Evolutionary conservation across 2,113 vertebrate species (phyloP).

Genomic region (Onychostruthus taczanowskii): DNA sequence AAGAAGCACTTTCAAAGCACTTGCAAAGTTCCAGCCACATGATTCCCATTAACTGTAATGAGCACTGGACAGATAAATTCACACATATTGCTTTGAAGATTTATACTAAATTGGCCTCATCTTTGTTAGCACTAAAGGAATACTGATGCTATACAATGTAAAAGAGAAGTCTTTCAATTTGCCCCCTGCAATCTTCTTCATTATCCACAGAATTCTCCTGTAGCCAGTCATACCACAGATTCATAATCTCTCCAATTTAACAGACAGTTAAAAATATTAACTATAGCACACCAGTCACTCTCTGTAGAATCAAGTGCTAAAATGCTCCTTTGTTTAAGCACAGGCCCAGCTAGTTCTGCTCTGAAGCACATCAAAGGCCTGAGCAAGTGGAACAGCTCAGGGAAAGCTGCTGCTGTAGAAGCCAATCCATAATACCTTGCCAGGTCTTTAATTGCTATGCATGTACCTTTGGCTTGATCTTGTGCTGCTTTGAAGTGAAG

Average conservation of each 20-base stretch:
- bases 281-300: not conserved
- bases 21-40: slow-evolving; percentile 37
- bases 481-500: slow-evolving; percentile 42
- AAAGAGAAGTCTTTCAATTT: slow-evolving; percentile 32
- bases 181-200: slow-evolving; percentile 62
- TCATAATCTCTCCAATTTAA: slow-evolving; percentile 28
- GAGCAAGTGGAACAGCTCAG: not conserved
- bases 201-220: slow-evolving; percentile 37
- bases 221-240: not conserved
- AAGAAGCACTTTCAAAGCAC: slow-evolving; percentile 21
- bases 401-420: not conserved
- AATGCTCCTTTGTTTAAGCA: slow-evolving; percentile 4
- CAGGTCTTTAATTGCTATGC: slow-evolving; percentile 44
- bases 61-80: slow-evolving; percentile 53
- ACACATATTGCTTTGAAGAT: slow-evolving; percentile 57
- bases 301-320: not conserved
- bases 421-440: slow-evolving; percentile 24
- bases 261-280: slow-evolving; percentile 35
- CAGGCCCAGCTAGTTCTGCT: not conserved
- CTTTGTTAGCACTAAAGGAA: slow-evolving; percentile 53
- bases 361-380: slow-evolving; percentile 41
- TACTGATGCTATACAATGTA: not conserved
- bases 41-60: slow-evolving; percentile 58
- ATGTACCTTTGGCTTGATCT: slow-evolving; percentile 36
- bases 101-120: slow-evolving; percentile 43